These are phyloP conservation scores for Phenganax subtilis DNA, from an alignment of 92 coral and sea anemone genomes.

Conservation along the genomic window DNA sequence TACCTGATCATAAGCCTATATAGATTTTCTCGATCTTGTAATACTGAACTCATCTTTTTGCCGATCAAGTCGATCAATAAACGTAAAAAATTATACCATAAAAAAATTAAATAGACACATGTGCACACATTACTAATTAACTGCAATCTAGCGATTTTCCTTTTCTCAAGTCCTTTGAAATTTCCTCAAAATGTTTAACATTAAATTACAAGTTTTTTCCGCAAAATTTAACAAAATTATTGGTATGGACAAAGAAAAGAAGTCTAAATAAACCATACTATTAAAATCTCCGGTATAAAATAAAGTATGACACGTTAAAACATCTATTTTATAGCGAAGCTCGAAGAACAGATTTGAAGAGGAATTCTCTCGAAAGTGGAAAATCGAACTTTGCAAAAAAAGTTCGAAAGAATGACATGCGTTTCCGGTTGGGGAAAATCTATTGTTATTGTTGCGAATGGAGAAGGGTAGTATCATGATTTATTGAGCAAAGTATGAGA, in stretches of 20 bases:
- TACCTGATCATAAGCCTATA: constrained; percentile 95
- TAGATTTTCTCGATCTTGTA: constrained; percentile 81
- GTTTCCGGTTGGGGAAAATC: constrained; percentile 5
- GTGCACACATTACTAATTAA: too few relatives aligned
- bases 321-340: too few relatives aligned
- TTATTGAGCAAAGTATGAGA: neutral
- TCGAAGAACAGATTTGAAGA: neutral
- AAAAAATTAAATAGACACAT: too few relatives aligned
- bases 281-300: too few relatives aligned
- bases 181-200: too few relatives aligned
- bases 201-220: too few relatives aligned
- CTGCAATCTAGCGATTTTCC: too few relatives aligned
- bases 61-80: neutral
- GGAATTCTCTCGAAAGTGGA: neutral
- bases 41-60: constrained; percentile 65
- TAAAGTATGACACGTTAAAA: too few relatives aligned
- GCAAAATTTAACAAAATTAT: too few relatives aligned
- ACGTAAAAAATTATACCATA: neutral
- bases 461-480: neutral
- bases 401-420: neutral
- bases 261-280: too few relatives aligned
- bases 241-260: too few relatives aligned
- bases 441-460: constrained; percentile 13
- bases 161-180: too few relatives aligned
- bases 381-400: neutral